phyloP scores from a whole-genome alignment of 2,888 invertebrate genomes.

The Cylindroiulus punctatus region DNA sequence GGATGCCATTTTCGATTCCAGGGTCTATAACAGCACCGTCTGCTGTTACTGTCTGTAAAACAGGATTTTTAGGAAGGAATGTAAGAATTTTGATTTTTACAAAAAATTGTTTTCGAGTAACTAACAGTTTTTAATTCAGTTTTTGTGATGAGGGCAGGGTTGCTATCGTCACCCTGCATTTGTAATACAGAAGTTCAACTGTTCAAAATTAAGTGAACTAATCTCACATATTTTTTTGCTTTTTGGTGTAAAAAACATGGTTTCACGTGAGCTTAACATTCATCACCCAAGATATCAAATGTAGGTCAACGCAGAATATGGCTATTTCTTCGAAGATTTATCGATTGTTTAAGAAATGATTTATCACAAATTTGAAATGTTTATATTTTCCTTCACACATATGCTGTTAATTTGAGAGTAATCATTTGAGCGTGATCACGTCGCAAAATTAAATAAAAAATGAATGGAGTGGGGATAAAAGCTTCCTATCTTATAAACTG shows the following conservation, averaged over 20 bases:
- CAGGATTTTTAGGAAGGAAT: too few species aligned
- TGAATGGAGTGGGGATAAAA: constrained; percentile 28
- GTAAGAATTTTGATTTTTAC: too few species aligned
- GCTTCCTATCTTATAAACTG: background rate
- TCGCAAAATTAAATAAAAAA: background rate
- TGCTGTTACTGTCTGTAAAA: too few species aligned
- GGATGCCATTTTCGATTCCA: too few species aligned
- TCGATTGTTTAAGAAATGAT: background rate
- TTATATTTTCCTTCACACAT: constrained; percentile 1
- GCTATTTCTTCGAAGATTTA: background rate
- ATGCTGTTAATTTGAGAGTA: background rate
- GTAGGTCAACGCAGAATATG: background rate
- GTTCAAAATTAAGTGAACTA: background rate
- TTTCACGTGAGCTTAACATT: background rate
- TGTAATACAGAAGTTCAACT: background rate
- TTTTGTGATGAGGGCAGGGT: too few species aligned
- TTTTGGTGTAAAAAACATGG: background rate
- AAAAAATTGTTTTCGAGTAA: too few species aligned
- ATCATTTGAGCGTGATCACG: too few species aligned
- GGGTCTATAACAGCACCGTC: too few species aligned
- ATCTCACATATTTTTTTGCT: background rate
- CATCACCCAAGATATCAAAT: background rate
- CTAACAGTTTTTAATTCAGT: too few species aligned
- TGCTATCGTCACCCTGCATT: too few species aligned
- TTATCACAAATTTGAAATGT: constrained; percentile 28